Evolutionary conservation across 1,140 invertebrate species (phyloP), one percentile per base, ranked within the genome.

Genomic region (Bombyx mandarina): DNA sequence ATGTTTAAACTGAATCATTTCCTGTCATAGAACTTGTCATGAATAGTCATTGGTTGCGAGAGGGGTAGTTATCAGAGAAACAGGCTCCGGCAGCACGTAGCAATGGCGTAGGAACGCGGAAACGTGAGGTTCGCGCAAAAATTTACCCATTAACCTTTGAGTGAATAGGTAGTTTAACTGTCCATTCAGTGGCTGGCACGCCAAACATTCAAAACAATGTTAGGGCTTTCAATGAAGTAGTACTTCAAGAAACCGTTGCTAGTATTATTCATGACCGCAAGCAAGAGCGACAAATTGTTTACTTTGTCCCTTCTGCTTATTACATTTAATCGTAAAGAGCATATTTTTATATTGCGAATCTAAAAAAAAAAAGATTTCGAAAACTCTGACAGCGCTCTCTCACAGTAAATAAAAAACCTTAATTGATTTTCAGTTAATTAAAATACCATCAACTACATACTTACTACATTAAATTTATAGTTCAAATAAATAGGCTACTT

Each of bases 101-200:
- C 53, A 45, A 48, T 35, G 51, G 22, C 54, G 42, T 57, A 63
- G 66, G 70, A 75, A 73, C 61, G 70, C 73, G 73, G 73, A 75
- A 75, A 69, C 68, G 60, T 58, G 57, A 64, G 60, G 46, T 57
- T 60, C 52, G 52, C 45, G 58, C 63, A 73, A 75, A 75, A 71
- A 74, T 73, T 69, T 67, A 65, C 56, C 66, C 66, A 65, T 75
- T 73, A 66, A 65, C 55, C 63, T 65, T 57, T 75, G 69, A 75
- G 73, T 73, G 70, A 73, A 75, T 75, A 69, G 67, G 62, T 56
- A 71, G 60, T 69, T 75, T 73, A 70, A 75, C 67, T 73, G 66
- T 73, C 70, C 70, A 75, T 75, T 75, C 67, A 75, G 54, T 59
- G 67, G 61, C 64, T 58, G 56, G 60, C 58, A 64, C 65, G 69